Evolutionary conservation across 2,113 vertebrate genomes (phyloP).

Genomic region (Camelus dromedarius): DNA sequence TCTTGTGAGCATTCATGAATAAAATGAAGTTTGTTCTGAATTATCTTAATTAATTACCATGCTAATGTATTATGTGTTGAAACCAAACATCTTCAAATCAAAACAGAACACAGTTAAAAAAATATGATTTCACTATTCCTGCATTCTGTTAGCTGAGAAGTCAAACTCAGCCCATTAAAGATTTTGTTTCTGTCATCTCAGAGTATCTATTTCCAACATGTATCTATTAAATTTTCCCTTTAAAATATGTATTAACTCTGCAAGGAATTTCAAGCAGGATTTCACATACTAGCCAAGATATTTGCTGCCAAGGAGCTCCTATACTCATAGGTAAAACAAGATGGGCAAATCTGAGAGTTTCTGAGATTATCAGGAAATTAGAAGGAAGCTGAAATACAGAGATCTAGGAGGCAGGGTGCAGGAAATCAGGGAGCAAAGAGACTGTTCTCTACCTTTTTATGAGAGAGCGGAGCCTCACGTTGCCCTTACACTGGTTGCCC

Average conservation of each 20-base stretch:
- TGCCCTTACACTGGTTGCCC: neutral
- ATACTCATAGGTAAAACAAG: neutral
- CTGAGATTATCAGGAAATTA: neutral
- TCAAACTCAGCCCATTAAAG: neutral
- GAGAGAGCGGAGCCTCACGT: neutral
- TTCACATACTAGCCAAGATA: neutral
- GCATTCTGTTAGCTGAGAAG: neutral
- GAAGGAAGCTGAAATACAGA: neutral
- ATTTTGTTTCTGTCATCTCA: neutral
- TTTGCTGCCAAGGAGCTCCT: neutral
- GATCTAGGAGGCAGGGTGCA: neutral
- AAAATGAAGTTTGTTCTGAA: neutral
- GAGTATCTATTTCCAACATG: neutral
- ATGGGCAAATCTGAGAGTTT: conserved; percentile 6
- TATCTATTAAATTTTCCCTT: neutral
- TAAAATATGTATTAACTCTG: neutral
- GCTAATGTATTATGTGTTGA: neutral
- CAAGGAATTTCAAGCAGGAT: neutral
- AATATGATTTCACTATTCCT: neutral
- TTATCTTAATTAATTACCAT: conserved; percentile 19
- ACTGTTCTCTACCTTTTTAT: neutral
- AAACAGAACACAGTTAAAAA: neutral
- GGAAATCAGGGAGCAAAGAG: neutral
- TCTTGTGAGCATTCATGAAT: neutral
- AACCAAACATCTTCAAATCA: neutral